phyloP scores from a whole-genome alignment of 2,888 invertebrate genomes.

The Philonicus albiceps region DNA sequence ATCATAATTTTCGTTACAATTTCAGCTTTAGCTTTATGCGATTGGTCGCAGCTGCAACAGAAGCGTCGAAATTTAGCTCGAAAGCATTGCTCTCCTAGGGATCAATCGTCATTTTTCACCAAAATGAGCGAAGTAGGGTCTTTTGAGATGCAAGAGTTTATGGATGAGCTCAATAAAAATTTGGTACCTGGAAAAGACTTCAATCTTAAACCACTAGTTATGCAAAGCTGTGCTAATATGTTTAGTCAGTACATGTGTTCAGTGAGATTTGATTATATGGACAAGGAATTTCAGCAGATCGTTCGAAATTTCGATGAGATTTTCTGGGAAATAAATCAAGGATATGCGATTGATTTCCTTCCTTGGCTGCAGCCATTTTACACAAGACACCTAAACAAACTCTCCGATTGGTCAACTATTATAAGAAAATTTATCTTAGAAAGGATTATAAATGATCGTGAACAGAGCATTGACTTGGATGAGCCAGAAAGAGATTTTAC shows the following conservation, averaged over 20 bases:
- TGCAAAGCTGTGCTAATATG: conserved; percentile 79
- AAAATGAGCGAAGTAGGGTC: conserved; percentile 72
- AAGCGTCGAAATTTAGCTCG: conserved; percentile 78
- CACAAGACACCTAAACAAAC: conserved; percentile 70
- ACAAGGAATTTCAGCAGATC: conserved; percentile 70
- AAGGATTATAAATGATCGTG: conserved; percentile 68
- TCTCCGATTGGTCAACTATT: conserved; percentile 72
- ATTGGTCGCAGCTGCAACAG: conserved; percentile 82
- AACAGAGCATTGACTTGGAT: conserved; percentile 63
- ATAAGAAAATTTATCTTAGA: conserved; percentile 75
- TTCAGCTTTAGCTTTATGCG: conserved; percentile 82
- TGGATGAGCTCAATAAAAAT: conserved; percentile 66
- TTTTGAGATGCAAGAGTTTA: conserved; percentile 69
- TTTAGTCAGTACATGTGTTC: conserved; percentile 84
- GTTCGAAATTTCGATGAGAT: conserved; percentile 80
- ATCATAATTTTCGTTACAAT: neutral
- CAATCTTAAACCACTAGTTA: conserved; percentile 73
- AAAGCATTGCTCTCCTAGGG: conserved; percentile 78
- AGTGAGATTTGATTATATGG: conserved; percentile 72
- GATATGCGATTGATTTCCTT: conserved; percentile 82
- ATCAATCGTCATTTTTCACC: conserved; percentile 73
- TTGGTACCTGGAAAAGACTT: conserved; percentile 60
- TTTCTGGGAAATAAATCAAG: conserved; percentile 88
- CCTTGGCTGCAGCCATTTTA: conserved; percentile 80
- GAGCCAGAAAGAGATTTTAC: conserved; percentile 75